Conservation (phyloP, 1,140 invertebrate genomes). For the Nasonia vitripennis region DNA sequence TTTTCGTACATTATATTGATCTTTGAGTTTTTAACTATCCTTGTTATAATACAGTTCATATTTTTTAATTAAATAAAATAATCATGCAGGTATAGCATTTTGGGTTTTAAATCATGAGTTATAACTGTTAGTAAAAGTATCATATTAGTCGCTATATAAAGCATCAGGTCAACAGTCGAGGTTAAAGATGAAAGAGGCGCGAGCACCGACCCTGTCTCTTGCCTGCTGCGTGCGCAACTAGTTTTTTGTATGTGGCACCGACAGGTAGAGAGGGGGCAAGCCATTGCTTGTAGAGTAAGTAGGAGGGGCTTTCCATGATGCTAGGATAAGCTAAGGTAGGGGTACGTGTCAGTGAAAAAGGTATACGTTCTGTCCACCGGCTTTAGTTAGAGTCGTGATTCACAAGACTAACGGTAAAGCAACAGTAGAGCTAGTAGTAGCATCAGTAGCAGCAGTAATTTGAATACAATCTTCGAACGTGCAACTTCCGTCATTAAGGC, state of each 20-base stretch:
- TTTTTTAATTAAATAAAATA: no score
- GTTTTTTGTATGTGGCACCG: neutral
- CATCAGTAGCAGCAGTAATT: neutral
- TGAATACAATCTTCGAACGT: neutral
- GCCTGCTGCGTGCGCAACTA: constrained; percentile 14
- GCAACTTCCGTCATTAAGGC: neutral
- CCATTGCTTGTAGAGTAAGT: neutral
- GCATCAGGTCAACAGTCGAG: neutral
- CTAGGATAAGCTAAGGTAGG: neutral
- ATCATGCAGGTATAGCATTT: no score
- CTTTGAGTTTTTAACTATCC: no score
- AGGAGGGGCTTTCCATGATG: neutral
- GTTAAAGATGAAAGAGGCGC: neutral
- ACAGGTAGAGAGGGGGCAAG: constrained; percentile 9
- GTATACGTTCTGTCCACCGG: neutral
- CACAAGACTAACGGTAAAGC: neutral
- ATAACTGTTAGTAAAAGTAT: neutral
- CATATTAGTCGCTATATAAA: neutral
- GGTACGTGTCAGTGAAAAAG: neutral
- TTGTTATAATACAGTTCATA: no score
- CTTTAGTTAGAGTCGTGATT: neutral
- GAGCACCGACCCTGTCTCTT: neutral
- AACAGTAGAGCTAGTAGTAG: neutral
- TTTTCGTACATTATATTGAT: no score
- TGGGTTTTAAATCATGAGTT: neutral